phyloP scores from a whole-genome alignment of 2,113 vertebrate species.

The Talpa occidentalis region DNA sequence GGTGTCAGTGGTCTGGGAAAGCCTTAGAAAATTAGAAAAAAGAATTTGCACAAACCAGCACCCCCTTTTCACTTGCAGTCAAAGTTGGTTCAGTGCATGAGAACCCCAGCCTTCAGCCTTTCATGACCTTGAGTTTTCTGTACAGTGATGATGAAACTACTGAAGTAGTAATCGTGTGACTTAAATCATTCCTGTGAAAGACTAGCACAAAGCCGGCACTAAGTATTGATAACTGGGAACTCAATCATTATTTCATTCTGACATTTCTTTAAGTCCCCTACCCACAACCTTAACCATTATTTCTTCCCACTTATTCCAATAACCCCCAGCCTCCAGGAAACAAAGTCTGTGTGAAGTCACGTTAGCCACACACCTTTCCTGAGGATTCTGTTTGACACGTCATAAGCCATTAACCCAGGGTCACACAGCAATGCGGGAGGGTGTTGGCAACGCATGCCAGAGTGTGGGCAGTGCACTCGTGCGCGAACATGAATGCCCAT shows the following conservation, averaged over 20 bases:
- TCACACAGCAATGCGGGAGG: background rate
- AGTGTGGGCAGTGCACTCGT: background rate
- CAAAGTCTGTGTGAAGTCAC: background rate
- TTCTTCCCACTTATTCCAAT: background rate
- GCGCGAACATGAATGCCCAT: background rate
- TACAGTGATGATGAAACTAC: background rate
- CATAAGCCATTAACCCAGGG: slow-evolving; percentile 13
- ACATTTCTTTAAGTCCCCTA: background rate
- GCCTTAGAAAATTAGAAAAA: background rate
- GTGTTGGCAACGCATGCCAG: background rate
- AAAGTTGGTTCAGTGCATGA: background rate
- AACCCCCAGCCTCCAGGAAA: background rate
- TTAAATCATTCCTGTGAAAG: slow-evolving; percentile 27
- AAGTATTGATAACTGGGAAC: background rate
- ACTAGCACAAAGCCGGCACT: background rate
- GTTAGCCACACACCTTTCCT: background rate
- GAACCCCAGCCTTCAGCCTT: background rate
- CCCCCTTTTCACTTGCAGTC: background rate
- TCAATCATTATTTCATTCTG: background rate
- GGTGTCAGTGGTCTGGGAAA: too few relatives aligned
- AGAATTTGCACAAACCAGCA: background rate
- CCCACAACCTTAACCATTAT: background rate
- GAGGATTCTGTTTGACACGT: background rate
- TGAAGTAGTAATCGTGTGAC: background rate
- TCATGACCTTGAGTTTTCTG: background rate